Evolutionary conservation across 2,888 invertebrate species (phyloP).

Genomic region (Meiosimyza decipiens): DNA sequence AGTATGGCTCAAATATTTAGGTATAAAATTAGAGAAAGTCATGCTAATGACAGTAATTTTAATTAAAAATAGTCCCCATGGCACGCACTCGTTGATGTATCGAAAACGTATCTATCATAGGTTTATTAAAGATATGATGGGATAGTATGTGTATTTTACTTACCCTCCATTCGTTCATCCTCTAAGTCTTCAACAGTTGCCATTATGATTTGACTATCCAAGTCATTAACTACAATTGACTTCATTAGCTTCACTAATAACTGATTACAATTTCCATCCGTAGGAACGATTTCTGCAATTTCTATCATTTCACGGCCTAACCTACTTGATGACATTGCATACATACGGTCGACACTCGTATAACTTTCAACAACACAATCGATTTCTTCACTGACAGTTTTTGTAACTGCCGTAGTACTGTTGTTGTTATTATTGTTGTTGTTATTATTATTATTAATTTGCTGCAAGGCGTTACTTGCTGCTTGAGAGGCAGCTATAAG

Average conservation of each 20-base stretch:
- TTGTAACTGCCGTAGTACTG: constrained; percentile 66
- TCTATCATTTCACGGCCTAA: constrained; percentile 51
- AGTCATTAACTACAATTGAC: constrained; percentile 47
- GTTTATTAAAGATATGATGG: too few species aligned
- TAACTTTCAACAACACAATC: constrained; percentile 60
- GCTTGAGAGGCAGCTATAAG: constrained; percentile 51
- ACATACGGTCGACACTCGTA: constrained; percentile 60
- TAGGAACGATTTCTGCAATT: constrained; percentile 73
- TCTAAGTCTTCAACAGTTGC: constrained; percentile 55
- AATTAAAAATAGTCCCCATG: too few species aligned
- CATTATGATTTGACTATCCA: constrained; percentile 57
- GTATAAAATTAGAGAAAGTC: too few species aligned
- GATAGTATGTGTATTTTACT: constrained; percentile 5
- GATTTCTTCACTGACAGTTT: constrained; percentile 57
- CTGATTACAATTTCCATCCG: constrained; percentile 74
- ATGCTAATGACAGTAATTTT: too few species aligned
- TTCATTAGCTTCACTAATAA: constrained; percentile 70
- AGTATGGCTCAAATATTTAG: too few species aligned
- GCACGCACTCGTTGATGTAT: too few species aligned
- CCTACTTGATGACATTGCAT: constrained; percentile 48
- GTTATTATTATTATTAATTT: constrained; percentile 43
- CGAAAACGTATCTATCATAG: too few species aligned
- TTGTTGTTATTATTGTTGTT: constrained; percentile 45
- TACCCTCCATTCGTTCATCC: constrained; percentile 50
- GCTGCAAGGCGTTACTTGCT: constrained; percentile 40